Conservation (phyloP, 2,113 vertebrate genomes). For the Antechinus flavipes region DNA sequence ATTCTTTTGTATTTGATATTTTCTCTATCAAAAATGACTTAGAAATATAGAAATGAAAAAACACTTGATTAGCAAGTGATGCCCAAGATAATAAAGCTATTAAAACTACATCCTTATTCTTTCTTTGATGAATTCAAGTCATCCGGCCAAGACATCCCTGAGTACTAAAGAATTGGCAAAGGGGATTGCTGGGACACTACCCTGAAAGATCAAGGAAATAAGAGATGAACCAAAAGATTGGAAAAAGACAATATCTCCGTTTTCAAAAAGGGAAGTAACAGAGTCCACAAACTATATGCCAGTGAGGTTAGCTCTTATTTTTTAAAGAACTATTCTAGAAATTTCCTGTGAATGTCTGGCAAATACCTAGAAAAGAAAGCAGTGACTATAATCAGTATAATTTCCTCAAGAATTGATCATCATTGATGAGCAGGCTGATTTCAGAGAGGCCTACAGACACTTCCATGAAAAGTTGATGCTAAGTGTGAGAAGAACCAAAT, state of each 20-base stretch:
- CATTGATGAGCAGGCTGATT: no score
- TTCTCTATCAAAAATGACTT: background rate
- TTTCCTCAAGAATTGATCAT: background rate
- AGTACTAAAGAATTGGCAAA: background rate
- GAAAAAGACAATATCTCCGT: background rate
- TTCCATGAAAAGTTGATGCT: no score
- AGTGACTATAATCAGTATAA: background rate
- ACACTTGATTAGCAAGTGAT: background rate
- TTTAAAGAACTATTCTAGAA: background rate
- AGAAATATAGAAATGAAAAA: background rate
- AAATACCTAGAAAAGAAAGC: background rate
- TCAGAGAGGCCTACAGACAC: no score
- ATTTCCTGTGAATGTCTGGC: background rate
- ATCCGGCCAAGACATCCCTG: background rate
- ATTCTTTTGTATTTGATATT: background rate
- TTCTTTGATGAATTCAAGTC: background rate
- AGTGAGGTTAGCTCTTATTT: background rate
- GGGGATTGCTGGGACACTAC: background rate
- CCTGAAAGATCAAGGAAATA: background rate
- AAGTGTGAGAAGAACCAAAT: no score
- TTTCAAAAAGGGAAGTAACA: background rate
- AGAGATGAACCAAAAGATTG: background rate
- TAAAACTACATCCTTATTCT: background rate
- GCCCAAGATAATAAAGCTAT: background rate
- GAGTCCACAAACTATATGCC: background rate